Evolutionary conservation across 2,888 invertebrate species (phyloP), one percentile per base, ranked within the genome.

Genomic region (Tiliacea citrago): DNA sequence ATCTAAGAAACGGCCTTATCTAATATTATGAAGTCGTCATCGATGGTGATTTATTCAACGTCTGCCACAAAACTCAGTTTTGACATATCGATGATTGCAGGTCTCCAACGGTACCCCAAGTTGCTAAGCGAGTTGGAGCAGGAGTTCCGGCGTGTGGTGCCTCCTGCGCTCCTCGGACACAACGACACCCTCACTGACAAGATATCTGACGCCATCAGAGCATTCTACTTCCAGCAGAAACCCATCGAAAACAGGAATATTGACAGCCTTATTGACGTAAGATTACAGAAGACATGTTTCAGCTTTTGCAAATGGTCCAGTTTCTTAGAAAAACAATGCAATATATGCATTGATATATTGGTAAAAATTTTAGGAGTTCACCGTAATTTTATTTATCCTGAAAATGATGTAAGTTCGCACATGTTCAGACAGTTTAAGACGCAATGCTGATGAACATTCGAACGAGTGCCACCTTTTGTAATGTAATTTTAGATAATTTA

Each of bases 71-170:
- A 29, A 45, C 6, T 57, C 29, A 47, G 35, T 57, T 67, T 39
- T 21, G 21, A 49, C 16, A 70, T 58, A n/a, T 77, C 4, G 24
- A 51, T 67, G 29, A 39, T 76, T 88, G 7, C 89, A 97, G 97
- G 97, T 83, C 92, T 97, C 1, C 97, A 97, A 74, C 96, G 97
- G 55, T 97, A 97, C 86, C 97, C 97, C 0, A 96, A 97, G 85
- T 90, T 97, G 47, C 89, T 97, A 62, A 92, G 91, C 58, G 97
- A 97, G 82, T 91, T 97, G 79, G 97, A 97, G 57, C 94, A 94
- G 21, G 97, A 97, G 90, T 97, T 97, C 91, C 92, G 91, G 0
- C 96, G 97, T n/a, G 94, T 97, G 81, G 96, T 97, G 67, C 97
- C 97, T 0, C 96, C 95, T 0, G 97, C 96, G 88, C 92, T 97